Evolutionary conservation across 92 coral and sea anemone species (phyloP), one percentile per base, ranked within the genome.

Genomic region (Porites lobata): DNA sequence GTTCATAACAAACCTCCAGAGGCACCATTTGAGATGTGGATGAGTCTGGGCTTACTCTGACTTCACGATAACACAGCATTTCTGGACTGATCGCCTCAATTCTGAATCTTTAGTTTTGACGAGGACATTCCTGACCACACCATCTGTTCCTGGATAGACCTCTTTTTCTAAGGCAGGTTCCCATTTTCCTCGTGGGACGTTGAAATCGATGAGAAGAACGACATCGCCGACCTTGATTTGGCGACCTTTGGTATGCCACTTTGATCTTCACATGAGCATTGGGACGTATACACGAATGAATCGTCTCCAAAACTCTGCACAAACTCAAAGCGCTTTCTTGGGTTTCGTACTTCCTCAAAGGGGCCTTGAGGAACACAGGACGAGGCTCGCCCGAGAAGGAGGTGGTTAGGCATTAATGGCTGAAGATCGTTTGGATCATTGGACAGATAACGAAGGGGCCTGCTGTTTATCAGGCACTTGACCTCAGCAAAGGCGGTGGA

Each of bases 301-400:
- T 21, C 88, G 50, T 43, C 69, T 86, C 93, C 88, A 92, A 83
- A 92, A 88, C 47, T 92, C 79, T 92, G 92, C 3, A 89, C 75
- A 52, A 76, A 88, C 83, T 72, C 77, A 67, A 92, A 79, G 15
- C 84, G 84, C 80, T 84, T 91, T 13, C 94, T 18, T 9, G 62
- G 78, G 74, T 85, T 86, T 10, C 24, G n/a, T 13, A 84, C 50
- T 14, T 88, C 72, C 29, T 87, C 43, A 56, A 83, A 92, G 20
- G 87, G 92, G 1, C 94, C 85, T 29, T 88, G 85, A 1, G 94
- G 91, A 24, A 87, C 86, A 43, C 76, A 15, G 20, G 91, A 58
- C 0, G 91, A 81, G 18, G 94, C 85, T 9, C 92, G 73, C 51
- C 94, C 86, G 52, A 91, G 89, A 4, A 91, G 75, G 20, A 87